Evolutionary conservation across 2,888 invertebrate species (phyloP).

Genomic region (Calameuta idolon): DNA sequence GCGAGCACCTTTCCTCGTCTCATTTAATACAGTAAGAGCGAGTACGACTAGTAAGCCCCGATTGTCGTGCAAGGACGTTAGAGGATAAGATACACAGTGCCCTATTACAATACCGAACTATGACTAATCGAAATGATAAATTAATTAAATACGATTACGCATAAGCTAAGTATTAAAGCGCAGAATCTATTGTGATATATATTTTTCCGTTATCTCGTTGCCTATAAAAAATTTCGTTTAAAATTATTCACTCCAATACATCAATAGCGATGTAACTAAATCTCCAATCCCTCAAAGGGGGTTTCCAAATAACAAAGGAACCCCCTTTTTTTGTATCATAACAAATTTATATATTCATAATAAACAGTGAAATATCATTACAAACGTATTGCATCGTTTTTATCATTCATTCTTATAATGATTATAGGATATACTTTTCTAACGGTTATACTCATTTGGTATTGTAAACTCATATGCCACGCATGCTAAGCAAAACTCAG

Average conservation of each 20-base stretch:
- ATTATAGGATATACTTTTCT: background rate
- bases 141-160: background rate
- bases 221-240: background rate
- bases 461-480: background rate
- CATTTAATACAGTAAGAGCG: background rate
- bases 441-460: background rate
- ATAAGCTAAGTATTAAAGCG: background rate
- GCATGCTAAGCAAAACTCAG: background rate
- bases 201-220: background rate
- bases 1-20: background rate
- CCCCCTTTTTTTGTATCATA: slow-evolving; percentile 15
- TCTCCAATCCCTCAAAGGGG: background rate
- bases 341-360: slow-evolving; percentile 20
- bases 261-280: background rate
- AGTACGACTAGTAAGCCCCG: no score
- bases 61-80: no score
- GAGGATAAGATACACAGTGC: background rate
- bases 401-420: no score
- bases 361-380: slow-evolving; percentile 9
- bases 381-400: background rate
- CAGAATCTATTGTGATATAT: slow-evolving; percentile 26
- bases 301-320: background rate
- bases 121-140: background rate
- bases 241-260: background rate
- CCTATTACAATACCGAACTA: background rate